phyloP scores from a whole-genome alignment of 2,888 invertebrate genomes.

The Andrena bucephala region DNA sequence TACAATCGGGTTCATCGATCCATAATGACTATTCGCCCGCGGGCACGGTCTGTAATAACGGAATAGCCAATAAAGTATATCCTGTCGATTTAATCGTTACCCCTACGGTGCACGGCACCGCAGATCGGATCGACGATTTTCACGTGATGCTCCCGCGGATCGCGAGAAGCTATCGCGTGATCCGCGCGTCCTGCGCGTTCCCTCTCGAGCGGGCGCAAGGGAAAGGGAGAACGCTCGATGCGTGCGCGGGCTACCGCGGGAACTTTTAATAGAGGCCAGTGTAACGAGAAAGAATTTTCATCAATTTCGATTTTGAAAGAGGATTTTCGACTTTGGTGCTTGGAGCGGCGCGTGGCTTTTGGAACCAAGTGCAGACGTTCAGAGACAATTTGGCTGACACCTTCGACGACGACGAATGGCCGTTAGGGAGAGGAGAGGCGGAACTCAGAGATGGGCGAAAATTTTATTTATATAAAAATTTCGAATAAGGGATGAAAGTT shows the following conservation, averaged over 20 bases:
- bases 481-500: too few species aligned
- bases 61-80: conserved; percentile 60
- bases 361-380: too few species aligned
- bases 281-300: conserved; percentile 14
- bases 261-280: conserved; percentile 18
- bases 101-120: conserved; percentile 25
- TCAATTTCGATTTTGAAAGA: background rate
- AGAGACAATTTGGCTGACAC: too few species aligned
- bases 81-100: conserved; percentile 55
- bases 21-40: conserved; percentile 60
- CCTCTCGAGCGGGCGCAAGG: conserved; percentile 8
- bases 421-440: too few species aligned
- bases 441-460: too few species aligned
- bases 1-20: conserved; percentile 68
- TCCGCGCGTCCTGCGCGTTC: conserved; percentile 15
- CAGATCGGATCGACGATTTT: conserved; percentile 39
- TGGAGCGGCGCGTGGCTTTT: too few species aligned
- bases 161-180: conserved; percentile 59
- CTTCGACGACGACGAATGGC: too few species aligned
- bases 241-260: conserved; percentile 28
- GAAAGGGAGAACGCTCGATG: background rate
- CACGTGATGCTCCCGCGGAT: conserved; percentile 38
- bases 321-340: too few species aligned
- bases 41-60: conserved; percentile 54
- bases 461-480: too few species aligned